Evolutionary conservation across 2,113 vertebrate species (phyloP), one percentile per base, ranked within the genome.

Genomic region (Morone chrysops): DNA sequence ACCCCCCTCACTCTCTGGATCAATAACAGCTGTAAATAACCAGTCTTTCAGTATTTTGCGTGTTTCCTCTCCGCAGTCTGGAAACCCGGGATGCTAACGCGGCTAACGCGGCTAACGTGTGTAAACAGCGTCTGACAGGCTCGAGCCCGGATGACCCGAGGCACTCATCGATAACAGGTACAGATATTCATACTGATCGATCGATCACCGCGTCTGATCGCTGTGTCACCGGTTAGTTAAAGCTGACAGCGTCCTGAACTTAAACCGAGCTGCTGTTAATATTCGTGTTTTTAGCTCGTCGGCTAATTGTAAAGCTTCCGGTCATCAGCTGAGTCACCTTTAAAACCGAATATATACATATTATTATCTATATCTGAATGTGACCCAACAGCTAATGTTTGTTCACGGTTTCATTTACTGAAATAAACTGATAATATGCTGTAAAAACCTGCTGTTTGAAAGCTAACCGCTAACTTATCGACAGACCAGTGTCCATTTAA

Each of bases 91-190:
- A 40, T 43, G 2, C 59, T 70, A n/a, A n/a, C n/a, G n/a, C n/a
- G n/a, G n/a, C n/a, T n/a, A n/a, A n/a, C n/a, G n/a, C n/a, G n/a
- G n/a, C n/a, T n/a, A n/a, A n/a, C n/a, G n/a, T n/a, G n/a, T 67
- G 6, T 22, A 53, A 38, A 56, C 82, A 79, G 59, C 67, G 51
- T 56, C 17, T 72, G 83, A 61, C 69, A 54, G 72, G 90, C 70
- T 17, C 66, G 70, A 54, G 36, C 76, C 86, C 51, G 81, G 75
- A 51, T 84, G 86, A 90, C 13, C 69, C 0, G 72, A 71, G 72
- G 36, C 60, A 82, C 69, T 67, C 65, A 3, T 18, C 70, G 59
- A 59, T 41, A 75, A 56, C 70, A 70, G 88, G 90, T n/a, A n/a
- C n/a, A n/a, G n/a, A n/a, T 90, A 65, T 74, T 3, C n/a, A n/a